These are phyloP conservation scores for Champsocephalus gunnari DNA, from an alignment of 2,797 vertebrate species.

Conservation along the genomic window DNA sequence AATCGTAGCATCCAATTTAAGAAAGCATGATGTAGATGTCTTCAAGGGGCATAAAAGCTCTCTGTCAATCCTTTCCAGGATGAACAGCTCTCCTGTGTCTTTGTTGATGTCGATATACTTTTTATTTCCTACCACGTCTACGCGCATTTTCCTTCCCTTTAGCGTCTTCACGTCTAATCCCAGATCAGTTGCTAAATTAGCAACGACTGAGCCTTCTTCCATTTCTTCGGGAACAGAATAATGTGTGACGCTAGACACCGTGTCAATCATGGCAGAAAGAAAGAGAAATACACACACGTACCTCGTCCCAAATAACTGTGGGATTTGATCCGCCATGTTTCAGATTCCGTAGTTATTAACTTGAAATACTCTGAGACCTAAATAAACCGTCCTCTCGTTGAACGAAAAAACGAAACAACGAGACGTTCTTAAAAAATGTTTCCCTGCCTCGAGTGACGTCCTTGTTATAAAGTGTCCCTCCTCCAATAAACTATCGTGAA, in stretches of 20 bases:
- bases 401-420: background rate
- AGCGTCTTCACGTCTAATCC: constrained; percentile 72
- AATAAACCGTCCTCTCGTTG: background rate
- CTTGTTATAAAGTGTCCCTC: background rate
- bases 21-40: background rate
- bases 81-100: constrained; percentile 70
- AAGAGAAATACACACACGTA: constrained; percentile 40
- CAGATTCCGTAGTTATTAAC: background rate
- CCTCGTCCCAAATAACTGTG: background rate
- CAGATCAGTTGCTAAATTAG: constrained; percentile 81
- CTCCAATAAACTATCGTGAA: constrained; percentile 27
- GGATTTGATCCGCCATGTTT: background rate
- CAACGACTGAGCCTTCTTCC: constrained; percentile 80
- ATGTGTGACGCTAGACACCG: constrained; percentile 64
- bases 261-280: constrained; percentile 20
- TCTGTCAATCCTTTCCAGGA: constrained; percentile 73
- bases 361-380: background rate
- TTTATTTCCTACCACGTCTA: constrained; percentile 74
- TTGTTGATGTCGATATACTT: constrained; percentile 79
- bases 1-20: constrained; percentile 69
- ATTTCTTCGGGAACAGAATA: constrained; percentile 84
- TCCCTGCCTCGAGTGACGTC: background rate
- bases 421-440: background rate
- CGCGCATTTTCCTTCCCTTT: constrained; percentile 60
- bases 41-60: constrained; percentile 61